phyloP scores from a whole-genome alignment of 2,888 invertebrate genomes.

The Apotomis betuletana region DNA sequence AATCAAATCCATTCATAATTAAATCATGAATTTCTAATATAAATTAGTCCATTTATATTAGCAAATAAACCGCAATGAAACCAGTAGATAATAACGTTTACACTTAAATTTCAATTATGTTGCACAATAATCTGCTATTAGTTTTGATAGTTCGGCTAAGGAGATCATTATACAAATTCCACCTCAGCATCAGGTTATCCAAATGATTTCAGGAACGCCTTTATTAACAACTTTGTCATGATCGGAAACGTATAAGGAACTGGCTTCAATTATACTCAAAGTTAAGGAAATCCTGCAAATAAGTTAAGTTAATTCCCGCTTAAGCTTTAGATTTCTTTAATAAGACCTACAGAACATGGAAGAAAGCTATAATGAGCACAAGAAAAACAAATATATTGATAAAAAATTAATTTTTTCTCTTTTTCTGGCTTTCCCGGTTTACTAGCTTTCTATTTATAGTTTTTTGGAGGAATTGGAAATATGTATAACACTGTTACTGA shows the following conservation, averaged over 20 bases:
- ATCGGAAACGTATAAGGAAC: background rate
- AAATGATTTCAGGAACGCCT: constrained; percentile 3
- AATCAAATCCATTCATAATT: background rate
- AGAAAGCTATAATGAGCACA: background rate
- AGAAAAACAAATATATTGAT: background rate
- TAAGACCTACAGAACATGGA: background rate
- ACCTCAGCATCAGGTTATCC: constrained; percentile 46
- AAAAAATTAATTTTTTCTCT: too few relatives aligned
- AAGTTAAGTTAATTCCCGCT: background rate
- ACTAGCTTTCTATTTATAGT: too few relatives aligned
- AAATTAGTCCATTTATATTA: constrained; percentile 50
- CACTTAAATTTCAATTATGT: constrained; percentile 41
- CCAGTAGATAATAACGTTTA: constrained; percentile 43
- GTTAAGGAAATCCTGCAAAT: background rate
- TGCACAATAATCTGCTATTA: constrained; percentile 36
- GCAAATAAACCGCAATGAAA: constrained; percentile 53
- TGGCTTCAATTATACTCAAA: background rate
- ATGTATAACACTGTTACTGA: too few relatives aligned
- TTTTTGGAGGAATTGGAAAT: too few relatives aligned
- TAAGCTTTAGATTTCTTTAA: background rate
- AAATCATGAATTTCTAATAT: constrained; percentile 43
- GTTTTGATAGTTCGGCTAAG: constrained; percentile 9
- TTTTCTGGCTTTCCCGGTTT: too few relatives aligned
- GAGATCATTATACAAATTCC: constrained; percentile 44
- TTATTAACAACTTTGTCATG: background rate